Base-by-base conservation (phyloP, 2,113 vertebrate genomes). In the Antennarius striatus region DNA sequence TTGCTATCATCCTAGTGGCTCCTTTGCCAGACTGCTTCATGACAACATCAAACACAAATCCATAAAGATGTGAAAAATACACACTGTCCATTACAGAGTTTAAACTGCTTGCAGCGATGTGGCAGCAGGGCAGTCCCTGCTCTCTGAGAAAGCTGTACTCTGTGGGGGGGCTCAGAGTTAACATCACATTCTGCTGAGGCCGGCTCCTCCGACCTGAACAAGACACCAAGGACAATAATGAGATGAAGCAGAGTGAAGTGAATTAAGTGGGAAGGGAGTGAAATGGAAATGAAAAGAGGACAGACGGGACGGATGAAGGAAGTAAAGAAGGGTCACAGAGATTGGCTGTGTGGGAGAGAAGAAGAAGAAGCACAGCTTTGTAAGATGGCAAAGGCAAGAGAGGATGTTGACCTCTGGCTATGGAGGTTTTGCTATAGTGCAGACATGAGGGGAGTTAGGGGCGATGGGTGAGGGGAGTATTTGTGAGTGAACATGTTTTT, bases 401-500 rank as follows among this genome's bases (percentile, higher is more conserved):
- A 84, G 61, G 80, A 75, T 83, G 63, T 80, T 89, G 86, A 89
- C 88, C 87, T 76, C 81, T 80, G 85, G 81, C 79, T 80, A 80
- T 71, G 75, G 74, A 83, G 77, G 73, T 67, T 32, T 52, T 48
- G 3, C 71, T 77, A 48, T 70, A 86, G 80, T 80, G 77, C 43
- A 78, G 56, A 52, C 5, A 22, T 48, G 49, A 11, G 71, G 56
- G 73, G 48, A 51, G 29, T 29, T 56, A 48, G 42, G 47, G 28
- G 62, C 0, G 17, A 56, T 14, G 45, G 13, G 52, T 22, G 7
- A 0, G 71, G 46, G 55, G 57, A 15, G 46, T 68, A 77, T 82
- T 82, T 85, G 82, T 80, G 80, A 83, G 85, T 71, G 57, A 87
- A 88, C 73, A 88, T 86, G 77, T 80, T 87, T 85, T 85, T 76